phyloP scores from a whole-genome alignment of 64 coral and sea anemone species.

The Montipora sp. region DNA sequence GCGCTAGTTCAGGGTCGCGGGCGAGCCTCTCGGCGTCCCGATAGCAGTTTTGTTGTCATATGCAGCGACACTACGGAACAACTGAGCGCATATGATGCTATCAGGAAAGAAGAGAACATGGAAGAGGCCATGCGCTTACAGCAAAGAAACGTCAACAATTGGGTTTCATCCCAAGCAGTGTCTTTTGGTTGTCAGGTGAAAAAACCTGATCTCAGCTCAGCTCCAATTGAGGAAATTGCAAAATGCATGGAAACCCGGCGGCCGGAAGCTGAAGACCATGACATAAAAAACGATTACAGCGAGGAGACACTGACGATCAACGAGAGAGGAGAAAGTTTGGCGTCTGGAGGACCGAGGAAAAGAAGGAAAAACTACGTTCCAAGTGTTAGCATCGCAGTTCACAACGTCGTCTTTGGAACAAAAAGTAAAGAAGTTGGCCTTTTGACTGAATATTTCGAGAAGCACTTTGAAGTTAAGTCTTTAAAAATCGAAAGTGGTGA shows the following conservation, averaged over 20 bases:
- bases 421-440: conserved; percentile 39
- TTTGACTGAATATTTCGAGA: conserved; percentile 63
- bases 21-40: conserved; percentile 72
- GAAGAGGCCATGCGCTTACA: conserved; percentile 84
- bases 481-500: conserved; percentile 6
- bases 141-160: conserved; percentile 11
- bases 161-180: conserved; percentile 35
- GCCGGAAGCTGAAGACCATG: conserved; percentile 6
- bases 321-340: conserved; percentile 1
- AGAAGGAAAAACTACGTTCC: conserved; percentile 44
- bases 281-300: conserved; percentile 24
- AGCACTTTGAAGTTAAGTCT: conserved; percentile 66
- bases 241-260: not conserved
- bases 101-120: conserved; percentile 77
- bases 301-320: not conserved
- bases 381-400: conserved; percentile 34
- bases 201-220: conserved; percentile 4
- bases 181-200: conserved; percentile 74
- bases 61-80: conserved; percentile 64
- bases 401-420: conserved; percentile 38
- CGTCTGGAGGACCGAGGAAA: not conserved
- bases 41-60: conserved; percentile 87
- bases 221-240: not conserved
- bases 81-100: conserved; percentile 26
- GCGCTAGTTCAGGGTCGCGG: conserved; percentile 86